Base-by-base conservation (phyloP, 2,113 vertebrate species). In the Columba janthina region DNA sequence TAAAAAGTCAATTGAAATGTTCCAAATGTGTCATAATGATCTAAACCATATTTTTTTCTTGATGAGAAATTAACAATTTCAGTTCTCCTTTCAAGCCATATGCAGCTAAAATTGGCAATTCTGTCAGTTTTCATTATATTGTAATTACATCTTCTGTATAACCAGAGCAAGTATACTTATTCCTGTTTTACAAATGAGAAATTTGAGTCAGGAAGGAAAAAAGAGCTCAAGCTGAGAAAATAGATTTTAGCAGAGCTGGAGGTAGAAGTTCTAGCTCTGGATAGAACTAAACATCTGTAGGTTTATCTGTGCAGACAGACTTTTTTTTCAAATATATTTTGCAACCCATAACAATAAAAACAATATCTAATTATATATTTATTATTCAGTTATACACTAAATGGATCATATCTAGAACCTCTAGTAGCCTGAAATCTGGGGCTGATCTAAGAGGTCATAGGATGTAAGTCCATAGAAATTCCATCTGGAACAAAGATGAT, bases 41-140 rank as follows among this genome's bases (percentile, higher is more conserved):
- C 70, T 36, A 91, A 90, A 88, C 18, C 53, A 91, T 44, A 57
- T 28, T 50, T 85, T 92, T 82, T 79, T 88, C 74, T 75, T 83
- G 54, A 82, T 76, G 85, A 95, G 85, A 90, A 90, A 96, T 95
- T 96, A 96, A 93, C 54, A 94, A 85, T 94, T 95, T 91, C 53
- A 79, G 34, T 85, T 93, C 66, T 91, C 11, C 40, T 94, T 77
- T 94, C 71, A 83, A 89, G 77, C 25, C 28, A 54, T 88, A 95
- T 85, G 32, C 18, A 88, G 48, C 44, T 91, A 81, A 93, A 95
- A 95, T 85, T 91, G 92, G 44, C 44, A 76, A 88, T 95, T 90
- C 66, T 95, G 81, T 85, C 88, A 72, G 57, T 58, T 91, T 89
- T 85, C 89, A 96, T 94, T 92, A 92, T 85, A 34, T 70, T 79